These are phyloP conservation scores for Orthosia gracilis DNA, from an alignment of 2,888 invertebrate genomes.

Conservation along the genomic window DNA sequence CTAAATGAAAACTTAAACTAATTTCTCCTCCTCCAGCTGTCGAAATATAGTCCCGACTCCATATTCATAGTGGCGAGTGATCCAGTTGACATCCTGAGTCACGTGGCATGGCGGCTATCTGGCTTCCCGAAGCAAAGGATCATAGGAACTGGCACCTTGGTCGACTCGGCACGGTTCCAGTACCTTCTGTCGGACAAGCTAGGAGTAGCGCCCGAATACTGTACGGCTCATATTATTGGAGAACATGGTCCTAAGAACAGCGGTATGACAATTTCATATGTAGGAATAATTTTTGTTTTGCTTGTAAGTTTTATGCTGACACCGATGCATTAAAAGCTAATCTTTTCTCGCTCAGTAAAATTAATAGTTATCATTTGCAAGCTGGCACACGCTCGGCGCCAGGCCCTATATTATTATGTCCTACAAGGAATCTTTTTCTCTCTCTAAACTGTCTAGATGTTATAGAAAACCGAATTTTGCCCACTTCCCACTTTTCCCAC, in stretches of 20 bases:
- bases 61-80: conserved; percentile 96
- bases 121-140: conserved; percentile 95
- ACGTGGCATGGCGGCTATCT: conserved; percentile 96
- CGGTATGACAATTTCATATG: conserved; percentile 80
- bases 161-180: conserved; percentile 96
- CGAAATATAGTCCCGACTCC: conserved; percentile 95
- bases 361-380: too few relatives aligned
- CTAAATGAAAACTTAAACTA: neutral
- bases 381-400: too few relatives aligned
- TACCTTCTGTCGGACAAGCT: conserved; percentile 95
- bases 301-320: neutral
- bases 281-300: neutral
- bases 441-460: too few relatives aligned
- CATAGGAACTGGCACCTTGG: conserved; percentile 96
- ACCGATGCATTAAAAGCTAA: neutral
- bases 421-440: too few relatives aligned
- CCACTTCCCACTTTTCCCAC: too few relatives aligned
- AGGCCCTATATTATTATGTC: too few relatives aligned
- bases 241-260: conserved; percentile 95
- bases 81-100: conserved; percentile 96
- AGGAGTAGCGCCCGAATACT: conserved; percentile 94
- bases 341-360: too few relatives aligned
- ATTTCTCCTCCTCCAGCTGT: conserved; percentile 82
- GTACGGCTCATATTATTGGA: conserved; percentile 96
- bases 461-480: too few relatives aligned